Percentiles rank a stretch among this genome's conserved stretches.
phyloP scores from a whole-genome alignment of 2,888 invertebrate species.

The Bombylius major region DNA sequence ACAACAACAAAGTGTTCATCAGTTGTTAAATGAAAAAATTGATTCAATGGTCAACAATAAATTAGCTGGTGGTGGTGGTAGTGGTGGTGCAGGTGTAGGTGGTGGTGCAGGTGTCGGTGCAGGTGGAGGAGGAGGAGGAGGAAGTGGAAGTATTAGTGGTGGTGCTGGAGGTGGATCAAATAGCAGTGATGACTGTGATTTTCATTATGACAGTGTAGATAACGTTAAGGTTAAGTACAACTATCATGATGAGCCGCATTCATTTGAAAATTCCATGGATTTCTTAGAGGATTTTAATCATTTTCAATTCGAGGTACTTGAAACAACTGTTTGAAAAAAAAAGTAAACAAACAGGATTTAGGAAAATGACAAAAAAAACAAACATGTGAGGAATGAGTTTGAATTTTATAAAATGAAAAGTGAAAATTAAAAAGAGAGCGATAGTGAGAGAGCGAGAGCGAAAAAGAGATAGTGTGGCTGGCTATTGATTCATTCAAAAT shows the following conservation, averaged over 20 bases:
- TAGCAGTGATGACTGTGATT: conserved; percentile 14
- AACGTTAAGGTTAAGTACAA: conserved; percentile 14
- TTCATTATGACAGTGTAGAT: conserved; percentile 20
- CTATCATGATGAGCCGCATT: conserved; percentile 24
- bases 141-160: neutral
- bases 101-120: no score
- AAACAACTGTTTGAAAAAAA: conserved; percentile 48
- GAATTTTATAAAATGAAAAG: no score
- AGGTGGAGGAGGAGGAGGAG: neutral
- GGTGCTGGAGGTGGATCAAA: neutral
- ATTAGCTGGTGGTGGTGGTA: neutral
- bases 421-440: no score
- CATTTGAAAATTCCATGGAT: conserved; percentile 25
- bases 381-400: no score
- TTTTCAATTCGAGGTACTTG: conserved; percentile 46
- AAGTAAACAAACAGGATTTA: neutral
- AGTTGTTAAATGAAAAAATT: conserved; percentile 12
- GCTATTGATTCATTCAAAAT: no score
- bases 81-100: neutral
- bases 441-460: no score
- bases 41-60: conserved; percentile 8
- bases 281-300: conserved; percentile 22
- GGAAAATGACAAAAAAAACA: no score
- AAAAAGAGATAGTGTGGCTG: no score
- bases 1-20: conserved; percentile 11